Evolutionary conservation across 2,888 invertebrate genomes (phyloP), one percentile per base, ranked within the genome.

Genomic region (Hyles lineata): DNA sequence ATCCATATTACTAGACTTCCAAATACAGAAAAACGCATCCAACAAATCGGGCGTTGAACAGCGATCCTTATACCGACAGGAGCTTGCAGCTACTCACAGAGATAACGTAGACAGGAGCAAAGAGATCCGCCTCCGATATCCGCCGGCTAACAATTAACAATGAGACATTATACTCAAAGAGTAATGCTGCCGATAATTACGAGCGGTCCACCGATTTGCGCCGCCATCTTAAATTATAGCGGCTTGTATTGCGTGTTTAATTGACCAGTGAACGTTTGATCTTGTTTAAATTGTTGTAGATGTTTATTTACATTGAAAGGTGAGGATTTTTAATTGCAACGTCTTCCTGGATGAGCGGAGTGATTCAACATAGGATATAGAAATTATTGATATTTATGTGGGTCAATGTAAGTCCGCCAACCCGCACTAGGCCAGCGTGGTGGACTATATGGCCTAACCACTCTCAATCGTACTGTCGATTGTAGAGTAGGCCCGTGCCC

Each of bases 91-190:
- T 63, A 35, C 63, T 58, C 35, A 29, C 82, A 82, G 77, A 92
- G 94, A 94, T 94, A 94, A 92, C 83, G 84, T 79, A 76, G 90
- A 91, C 91, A 88, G 81, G 82, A 77, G 81, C 91, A 92, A 92
- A 94, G 94, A 94, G 94, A 94, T 94, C 94, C 94, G 94, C 87
- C 87, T 77, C 80, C 84, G 94, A 94, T 94, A 93, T 84, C 83
- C 84, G 74, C 79, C 76, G 79, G 80, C 87, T 87, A 93, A 94
- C 94, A 94, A 94, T 94, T 94, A 94, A 94, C 94, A 94, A 94
- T 94, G 94, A 90, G 92, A 94, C 94, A 94, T 94, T 94, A 94
- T 94, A 92, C 90, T 91, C 88, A 84, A 79, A 75, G 85, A 87
- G 87, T 87, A 87, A 87, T 88, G 86, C 85, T 85, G 87, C 90